These are phyloP conservation scores for Struthidea cinerea DNA, from an alignment of 2,113 vertebrate genomes.

Conservation along the genomic window DNA sequence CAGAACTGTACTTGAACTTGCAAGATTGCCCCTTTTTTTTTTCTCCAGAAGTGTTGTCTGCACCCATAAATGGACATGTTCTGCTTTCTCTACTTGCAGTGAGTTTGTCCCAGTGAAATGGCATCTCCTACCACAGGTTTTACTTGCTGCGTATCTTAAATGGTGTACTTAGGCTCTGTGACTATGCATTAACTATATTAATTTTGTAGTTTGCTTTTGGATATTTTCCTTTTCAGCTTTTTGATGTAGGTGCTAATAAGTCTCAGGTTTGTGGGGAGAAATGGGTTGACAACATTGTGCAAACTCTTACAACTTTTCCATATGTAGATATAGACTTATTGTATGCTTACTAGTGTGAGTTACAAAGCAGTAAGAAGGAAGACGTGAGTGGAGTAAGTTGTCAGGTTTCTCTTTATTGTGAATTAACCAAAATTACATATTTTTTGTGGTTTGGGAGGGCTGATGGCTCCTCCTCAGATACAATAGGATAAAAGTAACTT, in stretches of 20 bases:
- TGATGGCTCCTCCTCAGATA: background rate
- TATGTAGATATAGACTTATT: background rate
- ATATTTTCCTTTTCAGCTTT: background rate
- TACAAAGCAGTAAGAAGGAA: background rate
- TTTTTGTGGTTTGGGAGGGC: background rate
- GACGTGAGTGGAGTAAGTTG: background rate
- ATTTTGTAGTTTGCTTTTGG: background rate
- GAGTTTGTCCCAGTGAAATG: background rate
- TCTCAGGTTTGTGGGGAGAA: background rate
- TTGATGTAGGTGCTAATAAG: background rate
- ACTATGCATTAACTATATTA: background rate
- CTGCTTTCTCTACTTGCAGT: background rate
- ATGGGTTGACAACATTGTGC: fast-evolving
- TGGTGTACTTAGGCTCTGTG: background rate
- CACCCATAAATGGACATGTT: fast-evolving
- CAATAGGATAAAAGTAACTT: background rate
- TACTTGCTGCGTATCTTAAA: background rate
- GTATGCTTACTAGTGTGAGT: background rate
- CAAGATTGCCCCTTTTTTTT: background rate
- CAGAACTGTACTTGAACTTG: background rate
- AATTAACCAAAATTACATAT: background rate
- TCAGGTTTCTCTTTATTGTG: background rate
- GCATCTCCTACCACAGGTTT: background rate
- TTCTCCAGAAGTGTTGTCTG: fast-evolving
- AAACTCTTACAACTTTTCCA: background rate